A percentile compares a stretch with the other conserved stretches of the same genome.
These are phyloP conservation scores for Meteorus cinctellus DNA, from an alignment of 2,888 invertebrate genomes.

Conservation along the genomic window DNA sequence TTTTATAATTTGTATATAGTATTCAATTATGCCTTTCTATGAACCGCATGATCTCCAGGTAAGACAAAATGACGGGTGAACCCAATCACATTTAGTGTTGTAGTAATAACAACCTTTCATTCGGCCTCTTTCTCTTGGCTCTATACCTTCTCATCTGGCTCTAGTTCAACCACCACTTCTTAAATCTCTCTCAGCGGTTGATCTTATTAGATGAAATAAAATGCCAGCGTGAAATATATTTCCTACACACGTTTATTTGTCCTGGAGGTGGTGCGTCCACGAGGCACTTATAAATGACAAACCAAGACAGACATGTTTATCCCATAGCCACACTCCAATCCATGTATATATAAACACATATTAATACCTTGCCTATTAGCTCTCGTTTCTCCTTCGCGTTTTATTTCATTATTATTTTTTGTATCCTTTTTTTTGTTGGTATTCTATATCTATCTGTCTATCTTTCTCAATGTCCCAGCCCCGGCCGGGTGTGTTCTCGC, in stretches of 20 bases:
- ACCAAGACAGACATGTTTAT: neutral
- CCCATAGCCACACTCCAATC: neutral
- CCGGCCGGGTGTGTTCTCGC: constrained; percentile 13
- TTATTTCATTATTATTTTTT: neutral
- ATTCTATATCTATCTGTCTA: constrained; percentile 2
- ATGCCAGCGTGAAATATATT: neutral
- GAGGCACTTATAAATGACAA: neutral
- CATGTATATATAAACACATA: neutral
- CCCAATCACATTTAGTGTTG: neutral
- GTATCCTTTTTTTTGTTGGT: neutral
- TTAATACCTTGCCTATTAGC: neutral
- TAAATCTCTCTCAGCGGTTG: neutral
- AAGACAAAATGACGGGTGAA: neutral
- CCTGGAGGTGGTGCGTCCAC: neutral
- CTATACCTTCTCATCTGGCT: no score
- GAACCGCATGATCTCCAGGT: neutral
- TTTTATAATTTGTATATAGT: neutral
- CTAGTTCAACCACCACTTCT: neutral
- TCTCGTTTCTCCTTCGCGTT: neutral
- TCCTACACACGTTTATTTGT: constrained; percentile 9
- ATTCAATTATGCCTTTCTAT: neutral
- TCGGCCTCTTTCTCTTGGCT: neutral
- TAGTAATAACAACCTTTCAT: neutral
- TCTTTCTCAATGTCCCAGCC: constrained; percentile 5
- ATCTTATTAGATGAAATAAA: constrained; percentile 15